Evolutionary conservation across 2,888 invertebrate genomes (phyloP).

Genomic region (Apodemia mormo): DNA sequence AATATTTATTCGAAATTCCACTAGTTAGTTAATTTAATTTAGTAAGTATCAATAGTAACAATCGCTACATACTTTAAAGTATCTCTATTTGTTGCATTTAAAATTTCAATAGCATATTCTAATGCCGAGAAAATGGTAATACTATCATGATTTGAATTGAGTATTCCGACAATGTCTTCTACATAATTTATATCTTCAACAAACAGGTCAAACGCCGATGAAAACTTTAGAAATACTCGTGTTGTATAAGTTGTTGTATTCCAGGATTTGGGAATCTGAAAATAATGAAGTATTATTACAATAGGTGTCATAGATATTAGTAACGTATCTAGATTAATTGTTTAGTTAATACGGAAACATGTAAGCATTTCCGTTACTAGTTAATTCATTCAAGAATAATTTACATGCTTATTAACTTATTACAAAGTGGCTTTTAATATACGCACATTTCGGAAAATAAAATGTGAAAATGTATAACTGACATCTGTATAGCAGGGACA

Average conservation of each 20-base stretch:
- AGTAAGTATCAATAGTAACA: not conserved
- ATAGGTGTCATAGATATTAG: not conserved
- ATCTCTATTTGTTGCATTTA: conserved; percentile 48
- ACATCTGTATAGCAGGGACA: too few species aligned
- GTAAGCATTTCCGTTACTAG: too few species aligned
- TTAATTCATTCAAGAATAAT: too few species aligned
- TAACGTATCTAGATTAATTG: too few species aligned
- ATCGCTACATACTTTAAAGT: conserved; percentile 49
- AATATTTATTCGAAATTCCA: too few species aligned
- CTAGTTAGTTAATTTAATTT: too few species aligned
- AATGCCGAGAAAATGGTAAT: conserved; percentile 45
- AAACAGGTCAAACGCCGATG: conserved; percentile 55
- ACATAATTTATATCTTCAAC: conserved; percentile 51
- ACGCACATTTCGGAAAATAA: too few species aligned
- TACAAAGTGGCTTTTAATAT: too few species aligned
- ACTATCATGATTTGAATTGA: conserved; percentile 29
- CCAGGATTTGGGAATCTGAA: conserved; percentile 50
- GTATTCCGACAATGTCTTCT: conserved; percentile 42
- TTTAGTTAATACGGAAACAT: too few species aligned
- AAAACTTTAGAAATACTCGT: conserved; percentile 65
- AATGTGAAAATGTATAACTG: too few species aligned
- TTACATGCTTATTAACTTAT: too few species aligned
- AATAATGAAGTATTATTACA: conserved; percentile 20
- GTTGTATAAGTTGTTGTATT: conserved; percentile 53
- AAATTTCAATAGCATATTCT: conserved; percentile 47